A percentile compares a stretch with the other conserved stretches of the same genome.
Conservation (phyloP, 2,888 invertebrate genomes). For the Dinocampus coccinellae region DNA sequence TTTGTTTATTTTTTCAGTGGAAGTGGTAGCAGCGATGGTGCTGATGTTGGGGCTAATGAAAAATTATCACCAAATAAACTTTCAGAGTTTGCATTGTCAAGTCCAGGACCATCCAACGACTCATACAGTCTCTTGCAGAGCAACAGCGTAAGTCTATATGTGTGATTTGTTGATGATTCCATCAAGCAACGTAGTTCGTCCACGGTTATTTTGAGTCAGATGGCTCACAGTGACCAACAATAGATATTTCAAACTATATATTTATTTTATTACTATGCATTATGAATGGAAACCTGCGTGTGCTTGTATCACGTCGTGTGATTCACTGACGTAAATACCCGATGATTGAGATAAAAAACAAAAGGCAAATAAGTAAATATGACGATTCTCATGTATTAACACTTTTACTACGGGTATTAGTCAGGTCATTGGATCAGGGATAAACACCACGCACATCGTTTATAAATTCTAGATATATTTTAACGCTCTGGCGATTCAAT, state of each 20-base stretch:
- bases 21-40: constrained; percentile 74
- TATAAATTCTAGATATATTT: neutral
- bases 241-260: neutral
- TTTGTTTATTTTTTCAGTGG: constrained; percentile 67
- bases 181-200: neutral
- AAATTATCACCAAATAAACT: constrained; percentile 65
- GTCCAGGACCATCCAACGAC: constrained; percentile 64
- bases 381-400: neutral
- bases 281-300: neutral
- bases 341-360: neutral
- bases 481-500: neutral
- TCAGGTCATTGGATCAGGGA: neutral
- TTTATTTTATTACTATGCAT: neutral
- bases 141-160: constrained; percentile 59
- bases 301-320: neutral
- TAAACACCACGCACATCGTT: neutral
- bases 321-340: neutral
- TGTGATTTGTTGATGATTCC: constrained; percentile 3
- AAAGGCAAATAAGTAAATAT: neutral
- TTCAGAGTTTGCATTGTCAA: constrained; percentile 63
- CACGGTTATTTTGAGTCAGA: constrained; percentile 6
- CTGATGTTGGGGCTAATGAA: constrained; percentile 67
- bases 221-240: neutral
- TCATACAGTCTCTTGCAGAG: constrained; percentile 63
- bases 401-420: neutral